Percentiles rank a stretch among this genome's conserved stretches.
Evolutionary conservation across 2,888 invertebrate genomes (phyloP).

Genomic region (Spisula solida): DNA sequence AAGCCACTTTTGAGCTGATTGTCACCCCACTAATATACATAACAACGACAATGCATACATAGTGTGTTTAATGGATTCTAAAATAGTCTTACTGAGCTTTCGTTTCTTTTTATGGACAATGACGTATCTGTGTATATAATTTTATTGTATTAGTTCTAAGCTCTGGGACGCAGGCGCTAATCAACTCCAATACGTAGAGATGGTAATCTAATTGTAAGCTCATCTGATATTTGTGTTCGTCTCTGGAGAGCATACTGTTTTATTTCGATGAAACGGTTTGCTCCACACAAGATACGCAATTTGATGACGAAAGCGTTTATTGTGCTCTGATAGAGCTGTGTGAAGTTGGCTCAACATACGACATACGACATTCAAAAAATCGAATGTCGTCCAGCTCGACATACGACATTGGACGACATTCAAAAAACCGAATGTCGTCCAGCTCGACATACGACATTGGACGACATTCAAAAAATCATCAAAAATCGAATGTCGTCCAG

Average conservation of each 20-base stretch:
- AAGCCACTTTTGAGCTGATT: too few species aligned
- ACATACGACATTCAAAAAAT: too few species aligned
- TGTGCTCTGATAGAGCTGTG: neutral
- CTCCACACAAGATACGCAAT: slow-evolving; percentile 8
- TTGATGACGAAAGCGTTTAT: slow-evolving; percentile 4
- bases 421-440: too few species aligned
- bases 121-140: slow-evolving; percentile 32
- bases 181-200: slow-evolving; percentile 46
- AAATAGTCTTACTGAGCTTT: neutral
- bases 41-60: neutral
- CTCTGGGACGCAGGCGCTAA: slow-evolving; percentile 24
- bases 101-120: slow-evolving; percentile 19
- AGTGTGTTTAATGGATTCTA: neutral
- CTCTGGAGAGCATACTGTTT: slow-evolving; percentile 37
- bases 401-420: too few species aligned
- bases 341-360: too few species aligned
- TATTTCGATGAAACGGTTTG: slow-evolving; percentile 7
- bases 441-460: too few species aligned
- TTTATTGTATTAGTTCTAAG: slow-evolving; percentile 23
- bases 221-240: slow-evolving; percentile 49
- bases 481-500: too few species aligned
- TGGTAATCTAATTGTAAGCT: slow-evolving; percentile 60
- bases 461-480: too few species aligned
- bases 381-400: too few species aligned
- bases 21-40: too few species aligned